Base-by-base conservation (phyloP, 2,888 invertebrate species). In the Epirrhoe tristata region DNA sequence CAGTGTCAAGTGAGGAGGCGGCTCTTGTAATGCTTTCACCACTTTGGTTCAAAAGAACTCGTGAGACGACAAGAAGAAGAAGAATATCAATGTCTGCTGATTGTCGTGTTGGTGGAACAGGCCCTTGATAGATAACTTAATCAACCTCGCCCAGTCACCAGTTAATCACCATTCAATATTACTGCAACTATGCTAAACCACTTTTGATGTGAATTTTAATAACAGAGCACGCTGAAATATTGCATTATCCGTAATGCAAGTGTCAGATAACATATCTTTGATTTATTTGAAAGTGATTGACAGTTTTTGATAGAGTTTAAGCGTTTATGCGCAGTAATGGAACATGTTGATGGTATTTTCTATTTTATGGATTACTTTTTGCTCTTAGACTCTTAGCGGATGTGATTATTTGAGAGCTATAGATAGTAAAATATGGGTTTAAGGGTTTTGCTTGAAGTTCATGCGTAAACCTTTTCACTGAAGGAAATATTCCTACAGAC, bases 131-230 rank as follows among this genome's bases (percentile, higher is more conserved):
- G 62, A 56, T 62, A 62, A 16, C 62, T 56, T 56, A 56, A 62
- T 62, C 31, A 56, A 39, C 62, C 7, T 39, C 50, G 16, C 46
- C 32, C 17, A 46, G 43, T 24, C 62, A 50, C 51, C 62, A 51
- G 56, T 62, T 51, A 56, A 62, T 62, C 62, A 62, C 39, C 51
- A 36, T 36, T 56, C 62, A 56, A 36, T 56, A 55, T 55, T 17
- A 54, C 53, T 39, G 56, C 62, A 39, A 51, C 39, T 55, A 63
- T 65, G 63, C 63, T 67, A 36, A 63, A 59, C 67, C 63, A 52
- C 59, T 63, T 67, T 59, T 67, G 63, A 67, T 63, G 56, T 59
- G 43, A 52, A 56, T 63, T 67, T 67, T 67, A 67, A 58, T 66
- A 62, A 59, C 59, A 56, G 56, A 24, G 31, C 32, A 48, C 14